Evolutionary conservation across 2,113 vertebrate genomes (phyloP).

Genomic region (Pygoscelis antarcticus): DNA sequence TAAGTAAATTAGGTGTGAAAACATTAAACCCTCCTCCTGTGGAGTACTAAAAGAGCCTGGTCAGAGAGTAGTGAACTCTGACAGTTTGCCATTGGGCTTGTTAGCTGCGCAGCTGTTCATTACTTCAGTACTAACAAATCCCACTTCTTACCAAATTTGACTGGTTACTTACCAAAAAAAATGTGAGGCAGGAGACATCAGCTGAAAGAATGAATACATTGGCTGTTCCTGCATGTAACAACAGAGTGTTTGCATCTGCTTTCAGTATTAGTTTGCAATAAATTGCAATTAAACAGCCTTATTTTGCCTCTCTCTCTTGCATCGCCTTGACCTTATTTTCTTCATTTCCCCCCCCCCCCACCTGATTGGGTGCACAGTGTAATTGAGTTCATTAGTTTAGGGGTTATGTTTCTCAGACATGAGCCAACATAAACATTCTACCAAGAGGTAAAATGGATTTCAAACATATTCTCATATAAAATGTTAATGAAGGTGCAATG

Average conservation of each 20-base stretch:
- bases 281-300: too few species aligned
- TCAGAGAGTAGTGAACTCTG: background rate
- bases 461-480: too few species aligned
- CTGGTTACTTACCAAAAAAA: background rate
- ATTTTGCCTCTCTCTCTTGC: too few species aligned
- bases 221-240: background rate
- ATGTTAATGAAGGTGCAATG: too few species aligned
- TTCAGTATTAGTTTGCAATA: background rate
- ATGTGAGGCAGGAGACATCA: background rate
- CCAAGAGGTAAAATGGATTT: too few species aligned
- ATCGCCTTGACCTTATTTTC: too few species aligned
- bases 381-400: too few species aligned
- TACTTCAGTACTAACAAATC: background rate
- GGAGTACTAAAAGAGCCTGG: background rate
- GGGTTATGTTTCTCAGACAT: too few species aligned
- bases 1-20: background rate
- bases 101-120: background rate
- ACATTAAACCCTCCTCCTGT: background rate
- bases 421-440: too few species aligned
- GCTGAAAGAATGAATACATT: background rate
- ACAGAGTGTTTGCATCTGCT: background rate
- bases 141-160: background rate
- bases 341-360: too few species aligned
- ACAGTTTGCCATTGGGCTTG: background rate
- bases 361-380: too few species aligned